A percentile compares a stretch with the other conserved stretches of the same genome.
Evolutionary conservation across 1,140 invertebrate species (phyloP).

Genomic region (Myzus persicae): DNA sequence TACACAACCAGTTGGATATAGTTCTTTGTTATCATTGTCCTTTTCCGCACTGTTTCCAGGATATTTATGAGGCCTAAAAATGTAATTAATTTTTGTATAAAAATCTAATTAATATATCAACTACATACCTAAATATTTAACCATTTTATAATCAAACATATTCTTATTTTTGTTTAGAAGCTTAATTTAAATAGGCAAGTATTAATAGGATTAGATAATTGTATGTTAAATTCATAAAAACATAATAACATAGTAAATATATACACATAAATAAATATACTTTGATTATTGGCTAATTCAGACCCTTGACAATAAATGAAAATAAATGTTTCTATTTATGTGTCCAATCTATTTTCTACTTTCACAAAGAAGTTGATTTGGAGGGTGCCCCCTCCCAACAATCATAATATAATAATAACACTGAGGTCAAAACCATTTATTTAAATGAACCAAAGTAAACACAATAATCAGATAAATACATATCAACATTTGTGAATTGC

Average conservation of each 20-base stretch:
- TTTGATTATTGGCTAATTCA: not conserved
- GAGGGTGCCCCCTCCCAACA: too few species aligned
- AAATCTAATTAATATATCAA: not conserved
- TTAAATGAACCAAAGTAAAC: not conserved
- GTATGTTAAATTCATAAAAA: not conserved
- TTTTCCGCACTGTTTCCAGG: slow-evolving; percentile 40
- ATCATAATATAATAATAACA: not conserved
- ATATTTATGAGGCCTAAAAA: slow-evolving; percentile 43
- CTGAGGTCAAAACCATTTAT: not conserved
- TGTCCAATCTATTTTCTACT: not conserved
- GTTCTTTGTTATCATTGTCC: slow-evolving; percentile 38
- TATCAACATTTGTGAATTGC: not conserved
- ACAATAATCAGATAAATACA: not conserved
- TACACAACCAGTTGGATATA: slow-evolving; percentile 44
- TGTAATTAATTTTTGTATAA: not conserved
- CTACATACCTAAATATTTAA: not conserved
- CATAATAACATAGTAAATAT: too few species aligned
- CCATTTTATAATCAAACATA: not conserved
- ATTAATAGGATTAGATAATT: not conserved
- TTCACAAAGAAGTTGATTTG: not conserved
- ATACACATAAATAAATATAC: not conserved
- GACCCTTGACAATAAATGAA: not conserved
- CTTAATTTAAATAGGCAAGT: not conserved
- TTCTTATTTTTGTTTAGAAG: not conserved
- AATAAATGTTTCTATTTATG: not conserved